Evolutionary conservation across 1,140 invertebrate genomes (phyloP).

Genomic region (Camponotus floridanus): DNA sequence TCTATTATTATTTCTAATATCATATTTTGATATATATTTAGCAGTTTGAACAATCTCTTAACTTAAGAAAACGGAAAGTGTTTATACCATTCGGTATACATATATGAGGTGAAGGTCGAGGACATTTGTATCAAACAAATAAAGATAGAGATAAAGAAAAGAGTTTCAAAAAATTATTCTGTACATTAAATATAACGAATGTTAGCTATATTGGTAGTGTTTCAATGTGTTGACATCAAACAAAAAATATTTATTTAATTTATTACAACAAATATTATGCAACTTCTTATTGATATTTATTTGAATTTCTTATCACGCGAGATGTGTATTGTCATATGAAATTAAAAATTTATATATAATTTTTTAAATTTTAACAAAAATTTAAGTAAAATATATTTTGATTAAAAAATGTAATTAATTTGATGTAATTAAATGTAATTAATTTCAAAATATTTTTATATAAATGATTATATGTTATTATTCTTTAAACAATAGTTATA

Average conservation of each 20-base stretch:
- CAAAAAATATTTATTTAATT: neutral
- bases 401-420: neutral
- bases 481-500: neutral
- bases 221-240: neutral
- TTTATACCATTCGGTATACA: conserved; percentile 42
- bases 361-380: neutral
- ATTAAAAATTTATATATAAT: neutral
- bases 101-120: conserved; percentile 61
- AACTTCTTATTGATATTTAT: neutral
- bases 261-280: neutral
- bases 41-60: neutral
- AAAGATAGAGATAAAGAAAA: conserved; percentile 16
- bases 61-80: conserved; percentile 4
- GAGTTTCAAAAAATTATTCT: conserved; percentile 9
- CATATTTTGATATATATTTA: neutral
- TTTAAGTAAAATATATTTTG: neutral
- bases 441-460: neutral
- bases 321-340: neutral
- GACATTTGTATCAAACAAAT: conserved; percentile 21
- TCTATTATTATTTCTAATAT: neutral
- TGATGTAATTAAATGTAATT: neutral
- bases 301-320: neutral
- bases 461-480: neutral
- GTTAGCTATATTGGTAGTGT: neutral
- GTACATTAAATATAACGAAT: neutral